A percentile compares a stretch with the other conserved stretches of the same genome.
phyloP scores from a whole-genome alignment of 2,888 invertebrate species.

The Latrodectus hesperus region DNA sequence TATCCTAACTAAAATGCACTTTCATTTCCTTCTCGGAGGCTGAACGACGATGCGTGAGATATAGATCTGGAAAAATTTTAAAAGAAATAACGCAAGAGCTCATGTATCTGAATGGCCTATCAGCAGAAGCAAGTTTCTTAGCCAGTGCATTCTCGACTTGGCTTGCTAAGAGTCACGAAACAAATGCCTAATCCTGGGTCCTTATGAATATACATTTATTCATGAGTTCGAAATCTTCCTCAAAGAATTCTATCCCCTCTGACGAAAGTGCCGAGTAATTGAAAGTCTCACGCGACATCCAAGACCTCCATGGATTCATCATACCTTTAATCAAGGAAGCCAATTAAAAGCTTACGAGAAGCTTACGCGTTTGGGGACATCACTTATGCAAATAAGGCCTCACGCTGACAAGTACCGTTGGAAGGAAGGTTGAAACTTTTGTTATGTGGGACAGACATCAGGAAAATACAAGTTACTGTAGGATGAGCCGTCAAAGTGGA shows the following conservation, averaged over 20 bases:
- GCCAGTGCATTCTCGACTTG: not conserved
- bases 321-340: slow-evolving; percentile 22
- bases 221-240: slow-evolving; percentile 54
- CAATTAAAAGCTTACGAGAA: slow-evolving; percentile 45
- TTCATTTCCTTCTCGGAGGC: too few species aligned
- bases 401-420: slow-evolving; percentile 48
- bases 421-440: not conserved
- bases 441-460: not conserved
- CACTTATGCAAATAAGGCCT: slow-evolving; percentile 45
- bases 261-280: slow-evolving; percentile 42
- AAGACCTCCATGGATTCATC: slow-evolving; percentile 41
- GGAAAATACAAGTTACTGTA: not conserved
- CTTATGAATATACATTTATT: slow-evolving; percentile 66
- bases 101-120: not conserved
- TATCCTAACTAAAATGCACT: too few species aligned
- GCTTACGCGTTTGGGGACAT: slow-evolving; percentile 40
- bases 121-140: not conserved
- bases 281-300: slow-evolving; percentile 47
- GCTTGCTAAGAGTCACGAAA: slow-evolving; percentile 12
- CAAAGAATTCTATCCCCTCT: slow-evolving; percentile 51
- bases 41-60: too few species aligned
- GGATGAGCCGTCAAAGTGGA: not conserved
- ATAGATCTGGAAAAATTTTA: too few species aligned
- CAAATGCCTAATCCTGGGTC: slow-evolving; percentile 38
- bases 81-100: not conserved